phyloP scores from a whole-genome alignment of 2,113 vertebrate species.

The Potamarius usumacintae region DNA sequence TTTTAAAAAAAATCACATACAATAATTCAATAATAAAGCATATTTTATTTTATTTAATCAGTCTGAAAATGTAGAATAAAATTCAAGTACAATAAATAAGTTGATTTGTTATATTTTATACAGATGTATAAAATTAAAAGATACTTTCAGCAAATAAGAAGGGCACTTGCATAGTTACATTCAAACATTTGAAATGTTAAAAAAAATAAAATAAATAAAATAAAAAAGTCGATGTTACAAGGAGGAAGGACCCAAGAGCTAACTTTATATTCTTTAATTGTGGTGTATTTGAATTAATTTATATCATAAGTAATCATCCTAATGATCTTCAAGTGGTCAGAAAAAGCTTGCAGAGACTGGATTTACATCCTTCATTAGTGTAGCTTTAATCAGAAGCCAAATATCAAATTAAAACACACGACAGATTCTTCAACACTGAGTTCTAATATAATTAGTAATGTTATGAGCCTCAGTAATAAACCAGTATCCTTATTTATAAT shows the following conservation, averaged over 20 bases:
- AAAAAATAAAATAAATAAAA: neutral
- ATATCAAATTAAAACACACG: neutral
- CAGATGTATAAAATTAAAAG: slow-evolving; percentile 6
- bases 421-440: neutral
- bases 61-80: neutral
- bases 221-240: neutral
- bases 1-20: neutral
- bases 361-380: neutral
- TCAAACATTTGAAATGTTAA: slow-evolving; percentile 11
- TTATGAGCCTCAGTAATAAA: neutral
- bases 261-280: neutral
- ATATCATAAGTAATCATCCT: neutral
- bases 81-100: slow-evolving; percentile 34
- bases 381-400: neutral
- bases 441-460: neutral
- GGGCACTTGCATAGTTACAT: slow-evolving; percentile 8
- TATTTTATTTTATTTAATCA: neutral
- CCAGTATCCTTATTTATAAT: neutral
- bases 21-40: neutral
- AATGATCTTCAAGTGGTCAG: neutral
- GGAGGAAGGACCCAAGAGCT: neutral
- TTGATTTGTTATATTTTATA: neutral
- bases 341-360: neutral
- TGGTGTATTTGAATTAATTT: neutral
- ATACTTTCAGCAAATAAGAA: neutral